Evolutionary conservation across 2,113 vertebrate genomes (phyloP).

Genomic region (Ctenodactylus gundi): DNA sequence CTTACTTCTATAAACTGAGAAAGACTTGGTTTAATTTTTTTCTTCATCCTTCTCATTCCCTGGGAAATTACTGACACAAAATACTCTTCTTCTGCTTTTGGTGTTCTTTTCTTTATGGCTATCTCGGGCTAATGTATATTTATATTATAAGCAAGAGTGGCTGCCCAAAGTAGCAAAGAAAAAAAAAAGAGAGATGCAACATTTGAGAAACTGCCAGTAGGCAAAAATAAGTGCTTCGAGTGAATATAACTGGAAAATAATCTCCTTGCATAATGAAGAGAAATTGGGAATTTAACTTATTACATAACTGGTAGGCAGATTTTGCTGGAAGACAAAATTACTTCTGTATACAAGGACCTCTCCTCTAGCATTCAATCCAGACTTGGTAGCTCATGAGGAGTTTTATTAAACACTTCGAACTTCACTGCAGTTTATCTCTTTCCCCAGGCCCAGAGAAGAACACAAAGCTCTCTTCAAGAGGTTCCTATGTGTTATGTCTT

Average conservation of each 20-base stretch:
- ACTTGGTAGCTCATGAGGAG: background rate
- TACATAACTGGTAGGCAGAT: background rate
- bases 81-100: conserved; percentile 3
- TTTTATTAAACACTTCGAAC: conserved; percentile 19
- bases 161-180: background rate
- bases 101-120: background rate
- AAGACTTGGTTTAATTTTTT: too few relatives aligned
- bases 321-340: background rate
- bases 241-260: background rate
- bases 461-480: background rate
- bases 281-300: background rate
- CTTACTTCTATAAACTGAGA: conserved; percentile 33
- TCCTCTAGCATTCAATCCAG: background rate
- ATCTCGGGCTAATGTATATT: conserved; percentile 24
- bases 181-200: background rate
- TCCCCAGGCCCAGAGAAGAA: background rate
- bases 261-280: background rate
- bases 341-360: background rate
- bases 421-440: conserved; percentile 42
- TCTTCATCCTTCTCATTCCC: conserved; percentile 26
- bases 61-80: conserved; percentile 2
- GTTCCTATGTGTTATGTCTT: conserved; percentile 5
- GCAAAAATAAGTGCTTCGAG: background rate
- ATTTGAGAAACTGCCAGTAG: background rate
- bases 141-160: background rate